Evolutionary conservation across 2,113 vertebrate species (phyloP).

Genomic region (Macrotus californicus): DNA sequence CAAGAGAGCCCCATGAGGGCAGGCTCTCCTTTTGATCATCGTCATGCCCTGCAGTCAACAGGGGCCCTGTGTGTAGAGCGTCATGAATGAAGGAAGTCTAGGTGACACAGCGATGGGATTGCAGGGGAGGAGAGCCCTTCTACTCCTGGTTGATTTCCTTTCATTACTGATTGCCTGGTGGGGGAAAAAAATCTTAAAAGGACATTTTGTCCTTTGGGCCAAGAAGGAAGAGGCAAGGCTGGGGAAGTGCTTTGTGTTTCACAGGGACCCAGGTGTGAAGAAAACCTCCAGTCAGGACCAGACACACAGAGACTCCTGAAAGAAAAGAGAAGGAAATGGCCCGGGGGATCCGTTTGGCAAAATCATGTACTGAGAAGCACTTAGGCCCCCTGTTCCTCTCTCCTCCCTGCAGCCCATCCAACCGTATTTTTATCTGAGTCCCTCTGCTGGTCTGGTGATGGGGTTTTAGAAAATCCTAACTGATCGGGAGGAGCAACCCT

Average conservation of each 20-base stretch:
- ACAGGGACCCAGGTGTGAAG: too few relatives aligned
- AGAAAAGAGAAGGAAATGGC: not conserved
- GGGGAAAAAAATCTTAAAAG: not conserved
- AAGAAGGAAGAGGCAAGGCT: not conserved
- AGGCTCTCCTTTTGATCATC: not conserved
- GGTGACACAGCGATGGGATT: not conserved
- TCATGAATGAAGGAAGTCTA: not conserved
- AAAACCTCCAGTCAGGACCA: not conserved
- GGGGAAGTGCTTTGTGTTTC: not conserved
- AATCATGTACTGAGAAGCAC: not conserved
- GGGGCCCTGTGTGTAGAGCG: not conserved
- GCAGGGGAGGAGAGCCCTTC: not conserved
- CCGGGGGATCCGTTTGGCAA: not conserved
- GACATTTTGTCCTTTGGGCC: not conserved
- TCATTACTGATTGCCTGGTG: not conserved
- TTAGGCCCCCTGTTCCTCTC: too few relatives aligned
- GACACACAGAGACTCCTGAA: not conserved
- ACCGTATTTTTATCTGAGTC: not conserved
- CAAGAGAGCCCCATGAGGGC: fast-evolving
- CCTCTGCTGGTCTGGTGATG: not conserved
- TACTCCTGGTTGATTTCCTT: not conserved
- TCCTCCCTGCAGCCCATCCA: not conserved
- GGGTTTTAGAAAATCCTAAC: not conserved
- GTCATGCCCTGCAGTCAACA: not conserved
- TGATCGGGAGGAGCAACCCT: not conserved